These are phyloP conservation scores for Acleris cristana DNA, from an alignment of 2,888 invertebrate genomes.

Conservation along the genomic window DNA sequence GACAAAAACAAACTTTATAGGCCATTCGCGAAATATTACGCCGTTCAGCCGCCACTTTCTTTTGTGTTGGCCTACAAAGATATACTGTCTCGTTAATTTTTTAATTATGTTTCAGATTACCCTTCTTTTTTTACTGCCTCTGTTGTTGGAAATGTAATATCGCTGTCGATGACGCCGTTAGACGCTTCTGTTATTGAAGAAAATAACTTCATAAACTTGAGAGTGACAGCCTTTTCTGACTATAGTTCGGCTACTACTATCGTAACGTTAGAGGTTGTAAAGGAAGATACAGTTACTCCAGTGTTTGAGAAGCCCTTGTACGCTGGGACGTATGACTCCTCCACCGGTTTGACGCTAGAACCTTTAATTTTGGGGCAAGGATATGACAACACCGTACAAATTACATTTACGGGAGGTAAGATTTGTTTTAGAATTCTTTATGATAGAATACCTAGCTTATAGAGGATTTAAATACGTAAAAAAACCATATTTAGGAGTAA, in stretches of 20 bases:
- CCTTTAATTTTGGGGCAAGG: constrained; percentile 60
- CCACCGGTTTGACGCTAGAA: constrained; percentile 53
- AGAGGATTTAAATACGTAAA: no score
- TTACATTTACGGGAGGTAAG: constrained; percentile 62
- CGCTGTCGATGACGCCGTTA: constrained; percentile 55
- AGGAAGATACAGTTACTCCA: constrained; percentile 64
- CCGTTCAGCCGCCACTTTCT: neutral
- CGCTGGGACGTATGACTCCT: constrained; percentile 54
- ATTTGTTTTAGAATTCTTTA: neutral
- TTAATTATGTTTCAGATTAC: constrained; percentile 52
- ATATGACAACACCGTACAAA: constrained; percentile 57
- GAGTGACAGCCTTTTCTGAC: constrained; percentile 54
- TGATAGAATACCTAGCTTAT: neutral
- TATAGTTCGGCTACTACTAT: constrained; percentile 52
- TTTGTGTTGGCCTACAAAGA: constrained; percentile 13
- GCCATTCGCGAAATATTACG: neutral
- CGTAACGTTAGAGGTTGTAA: constrained; percentile 63
- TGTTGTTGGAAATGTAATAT: constrained; percentile 51
- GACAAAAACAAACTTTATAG: neutral
- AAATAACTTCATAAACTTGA: constrained; percentile 58
- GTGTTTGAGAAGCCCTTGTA: constrained; percentile 60
- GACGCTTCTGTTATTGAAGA: constrained; percentile 50
- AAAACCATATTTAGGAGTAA: no score
- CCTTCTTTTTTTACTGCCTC: constrained; percentile 50
- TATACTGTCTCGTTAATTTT: constrained; percentile 11